Evolutionary conservation across 2,797 vertebrate species (phyloP).

Genomic region (Hybognathus amarus): DNA sequence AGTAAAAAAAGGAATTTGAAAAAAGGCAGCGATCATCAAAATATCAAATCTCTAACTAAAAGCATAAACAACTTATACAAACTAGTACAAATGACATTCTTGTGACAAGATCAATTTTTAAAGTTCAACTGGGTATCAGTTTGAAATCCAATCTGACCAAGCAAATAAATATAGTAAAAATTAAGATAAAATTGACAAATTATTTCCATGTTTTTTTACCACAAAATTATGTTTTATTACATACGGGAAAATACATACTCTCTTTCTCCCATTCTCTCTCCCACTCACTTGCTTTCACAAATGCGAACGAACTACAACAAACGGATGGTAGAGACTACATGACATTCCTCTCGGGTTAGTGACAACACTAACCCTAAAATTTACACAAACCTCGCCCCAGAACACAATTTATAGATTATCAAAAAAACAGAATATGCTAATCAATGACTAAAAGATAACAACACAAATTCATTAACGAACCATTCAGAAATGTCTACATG

Average conservation of each 20-base stretch:
- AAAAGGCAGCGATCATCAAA: constrained; percentile 50
- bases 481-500: no score
- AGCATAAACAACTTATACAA: not conserved
- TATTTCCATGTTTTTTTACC: not conserved
- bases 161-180: not conserved
- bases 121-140: not conserved
- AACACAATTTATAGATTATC: no score
- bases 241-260: not conserved
- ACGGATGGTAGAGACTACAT: no score
- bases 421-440: no score
- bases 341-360: no score
- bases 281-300: no score
- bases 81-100: constrained; percentile 32
- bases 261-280: no score
- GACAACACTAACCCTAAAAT: no score
- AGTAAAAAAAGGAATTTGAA: not conserved
- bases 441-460: no score
- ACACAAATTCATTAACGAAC: no score
- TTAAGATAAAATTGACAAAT: not conserved
- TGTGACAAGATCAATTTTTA: not conserved
- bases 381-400: no score
- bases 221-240: not conserved
- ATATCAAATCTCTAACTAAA: constrained; percentile 6
- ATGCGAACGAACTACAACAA: no score
- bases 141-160: not conserved